Base-by-base conservation (phyloP, 23 tunicate genomes). In the Halocynthia roretzi region DNA sequence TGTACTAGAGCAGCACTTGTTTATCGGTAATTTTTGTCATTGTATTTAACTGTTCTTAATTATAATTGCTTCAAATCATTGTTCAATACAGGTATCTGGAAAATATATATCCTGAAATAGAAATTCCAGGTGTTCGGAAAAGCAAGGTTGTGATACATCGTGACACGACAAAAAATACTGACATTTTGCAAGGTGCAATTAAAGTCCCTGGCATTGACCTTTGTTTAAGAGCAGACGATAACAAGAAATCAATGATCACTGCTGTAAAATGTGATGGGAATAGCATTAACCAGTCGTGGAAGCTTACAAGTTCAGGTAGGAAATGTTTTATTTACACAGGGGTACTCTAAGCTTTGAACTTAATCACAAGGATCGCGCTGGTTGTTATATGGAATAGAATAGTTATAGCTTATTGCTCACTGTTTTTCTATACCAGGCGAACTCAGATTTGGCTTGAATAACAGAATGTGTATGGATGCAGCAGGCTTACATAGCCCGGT, bases 41-140 rank as follows among this genome's bases (percentile, higher is more conserved):
- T 31, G 44, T 31, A 31, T 31, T 31, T 31, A 31, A 31, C 44
- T 31, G 44, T 31, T 31, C 44, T 31, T 31, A 31, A 31, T 31
- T 31, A 0, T 31, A 31, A 31, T 31, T 31, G 44, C 44, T 31
- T 31, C 44, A 31, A n/a, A 67, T 40, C 60, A 9, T 31, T 71
- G 1, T 21, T 74, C 31, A 19, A 8, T 54, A 53, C 61, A 89
- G 96, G 96, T 89, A 89, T 56, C 80, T 89, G 64, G 22, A 68
- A 22, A 75, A 80, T 14, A 80, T 89, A 6, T 89, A 89, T 70
- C 96, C 96, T 50, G 88, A 89, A 68, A 70, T 89, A 5, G 82
- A 61, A 12, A 89, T 89, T 12, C 96, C 96, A 6, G 84, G 81
- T 44, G 68, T 54, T 23, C 62, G 96, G 22, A 7, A 19, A 11